A percentile compares a stretch with the other conserved stretches of the same genome.
phyloP scores from a whole-genome alignment of 1,140 invertebrate genomes.

The Phortica variegata region DNA sequence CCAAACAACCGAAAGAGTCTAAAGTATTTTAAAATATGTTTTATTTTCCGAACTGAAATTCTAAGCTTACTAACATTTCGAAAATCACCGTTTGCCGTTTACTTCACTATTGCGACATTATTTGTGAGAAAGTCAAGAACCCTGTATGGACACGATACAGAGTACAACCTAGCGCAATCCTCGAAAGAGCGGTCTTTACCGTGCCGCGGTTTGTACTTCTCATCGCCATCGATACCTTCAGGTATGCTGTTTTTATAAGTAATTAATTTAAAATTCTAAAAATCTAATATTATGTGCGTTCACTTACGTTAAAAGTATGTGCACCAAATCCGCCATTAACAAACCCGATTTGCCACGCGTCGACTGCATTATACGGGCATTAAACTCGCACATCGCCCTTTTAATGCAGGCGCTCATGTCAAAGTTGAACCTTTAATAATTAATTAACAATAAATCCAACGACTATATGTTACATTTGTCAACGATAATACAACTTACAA shows the following conservation, averaged over 20 bases:
- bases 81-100: too few relatives aligned
- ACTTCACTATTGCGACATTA: constrained; percentile 6
- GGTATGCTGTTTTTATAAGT: constrained; percentile 23
- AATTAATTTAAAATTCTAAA: neutral
- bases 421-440: constrained; percentile 20
- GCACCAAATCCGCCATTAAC: constrained; percentile 34
- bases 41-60: too few relatives aligned
- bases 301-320: constrained; percentile 30
- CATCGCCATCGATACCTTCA: constrained; percentile 18
- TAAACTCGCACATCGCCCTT: constrained; percentile 34
- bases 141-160: constrained; percentile 27
- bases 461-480: neutral
- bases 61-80: too few relatives aligned
- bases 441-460: neutral
- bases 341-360: constrained; percentile 8
- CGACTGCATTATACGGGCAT: constrained; percentile 15
- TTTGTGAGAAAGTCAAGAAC: constrained; percentile 28
- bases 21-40: too few relatives aligned
- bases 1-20: too few relatives aligned
- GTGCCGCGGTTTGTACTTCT: constrained; percentile 21
- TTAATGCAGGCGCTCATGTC: constrained; percentile 35
- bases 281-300: neutral
- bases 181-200: neutral
- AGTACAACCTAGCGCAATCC: constrained; percentile 24
- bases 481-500: constrained; percentile 20